A percentile compares a stretch with the other conserved stretches of the same genome.
These are phyloP conservation scores for Sycon ciliatum DNA, from an alignment of 37 sponge, comb jelly and placozoan genomes.

Conservation along the genomic window DNA sequence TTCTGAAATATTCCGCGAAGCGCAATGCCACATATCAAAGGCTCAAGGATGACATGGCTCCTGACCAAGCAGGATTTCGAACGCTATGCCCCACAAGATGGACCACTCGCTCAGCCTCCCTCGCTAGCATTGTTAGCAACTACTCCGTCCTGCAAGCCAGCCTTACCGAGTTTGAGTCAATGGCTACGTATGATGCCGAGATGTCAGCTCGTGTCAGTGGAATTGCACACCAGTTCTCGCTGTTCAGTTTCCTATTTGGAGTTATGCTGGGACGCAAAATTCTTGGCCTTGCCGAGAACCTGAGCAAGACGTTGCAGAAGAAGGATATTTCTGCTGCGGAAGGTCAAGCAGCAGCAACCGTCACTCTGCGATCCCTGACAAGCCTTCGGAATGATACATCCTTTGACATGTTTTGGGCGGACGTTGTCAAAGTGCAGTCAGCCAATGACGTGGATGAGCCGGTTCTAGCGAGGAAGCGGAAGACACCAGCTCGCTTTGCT, in stretches of 20 bases:
- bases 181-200: background rate
- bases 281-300: background rate
- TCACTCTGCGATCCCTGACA: background rate
- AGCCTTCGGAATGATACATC: background rate
- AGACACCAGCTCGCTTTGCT: background rate
- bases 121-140: background rate
- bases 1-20: slow-evolving; percentile 35
- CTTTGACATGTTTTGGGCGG: background rate
- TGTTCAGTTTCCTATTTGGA: background rate
- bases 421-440: background rate
- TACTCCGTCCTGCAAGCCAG: slow-evolving; percentile 5
- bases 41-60: slow-evolving; percentile 33
- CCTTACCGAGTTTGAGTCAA: background rate
- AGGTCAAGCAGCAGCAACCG: background rate
- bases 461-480: background rate
- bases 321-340: slow-evolving; percentile 11
- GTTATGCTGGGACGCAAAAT: background rate
- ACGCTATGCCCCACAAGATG: slow-evolving; percentile 2
- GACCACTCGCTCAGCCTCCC: background rate
- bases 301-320: background rate
- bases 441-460: background rate
- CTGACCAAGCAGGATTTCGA: slow-evolving; percentile 18
- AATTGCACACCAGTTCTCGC: background rate
- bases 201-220: background rate
- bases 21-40: slow-evolving; percentile 23